A percentile compares a stretch with the other conserved stretches of the same genome.
Conservation (phyloP, 1,140 invertebrate species). For the Papilio dardanus region DNA sequence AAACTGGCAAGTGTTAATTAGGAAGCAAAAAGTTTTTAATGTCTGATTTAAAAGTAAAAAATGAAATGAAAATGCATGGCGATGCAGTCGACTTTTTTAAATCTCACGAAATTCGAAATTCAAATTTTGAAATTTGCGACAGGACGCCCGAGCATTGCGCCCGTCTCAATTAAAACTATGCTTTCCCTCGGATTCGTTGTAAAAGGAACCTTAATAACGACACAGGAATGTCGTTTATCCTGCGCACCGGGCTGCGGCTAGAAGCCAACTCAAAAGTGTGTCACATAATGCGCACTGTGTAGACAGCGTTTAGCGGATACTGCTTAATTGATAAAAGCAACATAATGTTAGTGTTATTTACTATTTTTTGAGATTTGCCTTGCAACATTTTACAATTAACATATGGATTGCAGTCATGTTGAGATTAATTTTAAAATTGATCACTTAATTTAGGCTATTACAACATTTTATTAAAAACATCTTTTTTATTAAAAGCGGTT, state of each 20-base stretch:
- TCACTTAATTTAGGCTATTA: neutral
- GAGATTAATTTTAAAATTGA: neutral
- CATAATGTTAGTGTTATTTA: neutral
- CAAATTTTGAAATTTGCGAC: constrained; percentile 77
- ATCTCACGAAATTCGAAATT: constrained; percentile 65
- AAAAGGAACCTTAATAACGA: constrained; percentile 52
- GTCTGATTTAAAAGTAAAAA: constrained; percentile 26
- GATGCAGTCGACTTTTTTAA: constrained; percentile 39
- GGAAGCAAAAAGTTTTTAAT: constrained; percentile 36
- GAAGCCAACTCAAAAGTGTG: constrained; percentile 79
- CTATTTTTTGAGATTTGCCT: neutral
- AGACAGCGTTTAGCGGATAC: constrained; percentile 28
- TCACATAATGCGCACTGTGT: constrained; percentile 49
- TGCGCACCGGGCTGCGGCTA: constrained; percentile 58
- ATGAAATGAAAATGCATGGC: constrained; percentile 35
- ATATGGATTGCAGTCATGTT: neutral
- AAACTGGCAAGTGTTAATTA: neutral
- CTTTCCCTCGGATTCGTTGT: constrained; percentile 39
- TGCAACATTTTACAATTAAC: neutral
- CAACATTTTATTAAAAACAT: neutral
- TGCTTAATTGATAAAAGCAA: constrained; percentile 10
- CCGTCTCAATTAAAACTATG: constrained; percentile 78
- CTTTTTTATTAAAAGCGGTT: too few species aligned
- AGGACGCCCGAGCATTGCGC: constrained; percentile 64
- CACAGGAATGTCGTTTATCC: constrained; percentile 54